These are phyloP conservation scores for Halcyon chelicuti DNA, from an alignment of 2,797 vertebrate species.

Conservation along the genomic window DNA sequence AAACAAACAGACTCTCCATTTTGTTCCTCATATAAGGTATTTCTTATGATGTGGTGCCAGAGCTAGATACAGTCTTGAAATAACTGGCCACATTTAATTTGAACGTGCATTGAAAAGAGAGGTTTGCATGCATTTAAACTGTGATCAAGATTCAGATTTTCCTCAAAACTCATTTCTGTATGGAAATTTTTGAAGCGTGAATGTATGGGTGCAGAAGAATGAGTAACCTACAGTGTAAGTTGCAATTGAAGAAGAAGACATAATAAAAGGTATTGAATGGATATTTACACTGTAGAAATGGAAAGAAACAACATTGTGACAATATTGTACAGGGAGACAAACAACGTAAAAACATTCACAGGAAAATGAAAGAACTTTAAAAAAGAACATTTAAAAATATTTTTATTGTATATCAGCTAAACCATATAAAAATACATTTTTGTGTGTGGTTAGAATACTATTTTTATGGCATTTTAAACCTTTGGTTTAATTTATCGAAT, in stretches of 20 bases:
- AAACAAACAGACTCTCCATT: not conserved
- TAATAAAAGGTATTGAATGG: not conserved
- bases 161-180: not conserved
- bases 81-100: not conserved
- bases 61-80: not conserved
- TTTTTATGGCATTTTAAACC: not conserved
- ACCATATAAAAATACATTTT: not conserved
- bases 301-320: not conserved
- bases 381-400: not conserved
- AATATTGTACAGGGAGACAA: not conserved
- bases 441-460: not conserved
- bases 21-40: accelerated
- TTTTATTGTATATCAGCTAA: not conserved
- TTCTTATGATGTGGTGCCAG: not conserved
- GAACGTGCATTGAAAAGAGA: not conserved
- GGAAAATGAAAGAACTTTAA: not conserved
- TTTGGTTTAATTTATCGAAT: slow-evolving; percentile 2
- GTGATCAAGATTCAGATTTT: not conserved
- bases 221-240: not conserved
- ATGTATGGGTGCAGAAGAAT: not conserved
- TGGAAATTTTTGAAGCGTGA: not conserved
- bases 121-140: not conserved
- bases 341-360: not conserved
- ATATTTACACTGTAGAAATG: not conserved
- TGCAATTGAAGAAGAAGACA: not conserved